These are phyloP conservation scores for Shinisaurus crocodilurus DNA, from an alignment of 2,113 vertebrate genomes.

Conservation along the genomic window DNA sequence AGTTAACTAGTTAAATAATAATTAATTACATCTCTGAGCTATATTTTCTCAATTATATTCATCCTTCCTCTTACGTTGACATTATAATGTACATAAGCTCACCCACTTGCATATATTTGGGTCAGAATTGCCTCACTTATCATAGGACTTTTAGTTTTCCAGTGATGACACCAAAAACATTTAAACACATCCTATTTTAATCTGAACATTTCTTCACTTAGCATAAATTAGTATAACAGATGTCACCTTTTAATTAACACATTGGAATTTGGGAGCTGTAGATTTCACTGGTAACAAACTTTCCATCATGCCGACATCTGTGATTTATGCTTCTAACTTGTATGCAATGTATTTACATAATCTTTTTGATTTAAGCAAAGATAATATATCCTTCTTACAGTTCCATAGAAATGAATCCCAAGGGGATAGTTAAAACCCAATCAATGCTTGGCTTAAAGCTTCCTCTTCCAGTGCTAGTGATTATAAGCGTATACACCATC, in stretches of 20 bases:
- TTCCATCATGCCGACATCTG: constrained; percentile 81
- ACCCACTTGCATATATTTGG: constrained; percentile 50
- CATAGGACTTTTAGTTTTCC: constrained; percentile 66
- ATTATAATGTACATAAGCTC: constrained; percentile 7
- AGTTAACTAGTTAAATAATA: not conserved
- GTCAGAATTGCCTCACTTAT: constrained; percentile 38
- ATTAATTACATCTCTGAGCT: not conserved
- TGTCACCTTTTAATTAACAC: constrained; percentile 82
- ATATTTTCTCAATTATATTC: not conserved
- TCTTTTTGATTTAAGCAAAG: constrained; percentile 72
- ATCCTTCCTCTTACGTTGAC: not conserved
- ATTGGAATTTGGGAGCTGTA: constrained; percentile 78
- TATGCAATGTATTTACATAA: constrained; percentile 84
- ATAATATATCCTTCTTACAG: constrained; percentile 70
- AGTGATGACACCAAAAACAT: constrained; percentile 61
- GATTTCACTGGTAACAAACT: constrained; percentile 81
- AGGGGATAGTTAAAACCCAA: constrained; percentile 71
- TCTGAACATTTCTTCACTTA: constrained; percentile 77
- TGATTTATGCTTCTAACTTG: constrained; percentile 81
- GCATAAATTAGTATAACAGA: constrained; percentile 85
- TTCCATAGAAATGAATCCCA: constrained; percentile 68
- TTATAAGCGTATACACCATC: constrained; percentile 52
- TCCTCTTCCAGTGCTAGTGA: constrained; percentile 53
- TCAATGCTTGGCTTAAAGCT: constrained; percentile 58
- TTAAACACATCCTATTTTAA: constrained; percentile 74